Conservation (phyloP, 1,140 invertebrate genomes). For the Drosophila ohnishii region DNA sequence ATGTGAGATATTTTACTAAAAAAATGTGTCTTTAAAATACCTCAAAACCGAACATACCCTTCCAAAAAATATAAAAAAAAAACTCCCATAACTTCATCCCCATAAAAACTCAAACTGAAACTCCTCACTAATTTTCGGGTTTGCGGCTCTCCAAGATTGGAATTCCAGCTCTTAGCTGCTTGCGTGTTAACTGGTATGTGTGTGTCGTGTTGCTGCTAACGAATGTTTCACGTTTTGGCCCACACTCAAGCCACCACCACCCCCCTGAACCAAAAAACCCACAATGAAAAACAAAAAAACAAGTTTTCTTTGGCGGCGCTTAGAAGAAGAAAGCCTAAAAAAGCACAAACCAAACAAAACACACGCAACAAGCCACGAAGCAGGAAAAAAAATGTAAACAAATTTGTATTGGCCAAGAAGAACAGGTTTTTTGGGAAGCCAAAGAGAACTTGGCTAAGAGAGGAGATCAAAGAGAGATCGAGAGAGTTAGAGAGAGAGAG, state of each 20-base stretch:
- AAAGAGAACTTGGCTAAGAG: constrained; percentile 32
- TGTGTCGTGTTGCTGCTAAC: constrained; percentile 49
- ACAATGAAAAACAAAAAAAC: constrained; percentile 37
- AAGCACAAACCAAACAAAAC: constrained; percentile 53
- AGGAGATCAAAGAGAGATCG: constrained; percentile 6
- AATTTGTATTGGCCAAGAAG: constrained; percentile 62
- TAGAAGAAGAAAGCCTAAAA: constrained; percentile 54
- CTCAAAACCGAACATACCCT: neutral
- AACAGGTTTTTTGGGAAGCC: constrained; percentile 52
- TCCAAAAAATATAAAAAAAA: neutral
- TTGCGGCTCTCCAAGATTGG: constrained; percentile 15
- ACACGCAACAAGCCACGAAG: constrained; percentile 55
- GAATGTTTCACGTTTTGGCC: constrained; percentile 43
- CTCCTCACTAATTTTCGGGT: constrained; percentile 21
- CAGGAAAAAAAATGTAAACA: constrained; percentile 75
- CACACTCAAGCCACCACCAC: constrained; percentile 12
- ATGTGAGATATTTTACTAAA: too few species aligned
- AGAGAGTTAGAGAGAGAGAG: neutral
- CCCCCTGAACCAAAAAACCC: constrained; percentile 22
- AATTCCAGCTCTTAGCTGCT: constrained; percentile 35
- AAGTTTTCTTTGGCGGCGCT: constrained; percentile 41
- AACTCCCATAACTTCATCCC: neutral
- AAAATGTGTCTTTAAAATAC: too few species aligned
- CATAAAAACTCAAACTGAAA: neutral
- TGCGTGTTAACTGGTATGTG: constrained; percentile 24